Percentiles rank a stretch among this genome's conserved stretches.
Conservation (phyloP, 2,797 vertebrate genomes). For the Harpagifer antarcticus region DNA sequence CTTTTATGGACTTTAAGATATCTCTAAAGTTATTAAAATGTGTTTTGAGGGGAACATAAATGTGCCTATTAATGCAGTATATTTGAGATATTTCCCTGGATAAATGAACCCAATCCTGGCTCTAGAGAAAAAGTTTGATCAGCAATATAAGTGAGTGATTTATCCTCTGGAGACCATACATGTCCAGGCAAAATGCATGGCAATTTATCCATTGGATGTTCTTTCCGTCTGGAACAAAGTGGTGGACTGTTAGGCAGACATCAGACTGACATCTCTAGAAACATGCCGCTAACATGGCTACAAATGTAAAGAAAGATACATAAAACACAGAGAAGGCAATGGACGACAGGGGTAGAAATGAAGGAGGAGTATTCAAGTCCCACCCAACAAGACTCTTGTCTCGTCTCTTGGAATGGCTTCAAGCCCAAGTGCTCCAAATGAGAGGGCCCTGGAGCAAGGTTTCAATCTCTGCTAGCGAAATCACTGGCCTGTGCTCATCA, state of each 20-base stretch:
- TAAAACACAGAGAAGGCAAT: conserved; percentile 22
- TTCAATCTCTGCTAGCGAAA: conserved; percentile 78
- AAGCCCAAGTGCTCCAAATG: conserved; percentile 73
- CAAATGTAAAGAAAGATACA: conserved; percentile 25
- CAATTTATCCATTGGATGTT: neutral
- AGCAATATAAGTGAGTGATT: neutral
- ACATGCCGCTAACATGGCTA: conserved; percentile 2
- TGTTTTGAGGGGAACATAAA: neutral
- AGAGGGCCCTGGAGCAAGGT: conserved; percentile 77
- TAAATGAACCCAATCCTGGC: neutral
- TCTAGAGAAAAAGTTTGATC: neutral
- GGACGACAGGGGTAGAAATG: conserved; percentile 19
- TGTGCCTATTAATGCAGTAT: no score
- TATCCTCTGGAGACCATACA: neutral
- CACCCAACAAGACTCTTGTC: conserved; percentile 63
- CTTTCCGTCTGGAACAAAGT: conserved; percentile 13
- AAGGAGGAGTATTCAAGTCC: conserved; percentile 47
- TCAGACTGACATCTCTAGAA: neutral
- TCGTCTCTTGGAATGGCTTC: conserved; percentile 63
- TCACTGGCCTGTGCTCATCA: conserved; percentile 81
- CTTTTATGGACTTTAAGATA: neutral
- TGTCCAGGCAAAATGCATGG: neutral
- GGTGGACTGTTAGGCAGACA: neutral
- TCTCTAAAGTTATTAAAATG: neutral
- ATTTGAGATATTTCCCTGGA: no score